Percentiles rank a stretch among this genome's conserved stretches.
Evolutionary conservation across 1,140 invertebrate species (phyloP).

Genomic region (Psilanteris sp.): DNA sequence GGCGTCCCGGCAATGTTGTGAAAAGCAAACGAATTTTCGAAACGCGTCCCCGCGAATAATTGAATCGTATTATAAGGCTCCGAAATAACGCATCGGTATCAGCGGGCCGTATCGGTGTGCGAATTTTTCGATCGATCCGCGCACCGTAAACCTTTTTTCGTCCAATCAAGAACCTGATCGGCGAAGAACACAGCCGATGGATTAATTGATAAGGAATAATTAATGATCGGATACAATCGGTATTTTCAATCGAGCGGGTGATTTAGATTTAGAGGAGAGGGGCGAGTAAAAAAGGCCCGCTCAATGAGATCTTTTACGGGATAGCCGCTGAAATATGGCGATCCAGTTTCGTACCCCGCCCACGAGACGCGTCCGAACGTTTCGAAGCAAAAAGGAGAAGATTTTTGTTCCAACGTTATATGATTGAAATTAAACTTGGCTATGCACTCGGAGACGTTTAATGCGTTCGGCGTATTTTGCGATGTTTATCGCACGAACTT

Average conservation of each 20-base stretch:
- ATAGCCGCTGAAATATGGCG: slow-evolving; percentile 68
- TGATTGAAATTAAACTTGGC: slow-evolving; percentile 25
- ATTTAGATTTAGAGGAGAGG: slow-evolving; percentile 35
- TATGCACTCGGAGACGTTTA: slow-evolving; percentile 1
- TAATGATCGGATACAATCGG: slow-evolving; percentile 55
- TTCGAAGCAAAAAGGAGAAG: neutral
- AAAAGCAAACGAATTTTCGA: slow-evolving; percentile 46
- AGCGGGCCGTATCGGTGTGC: neutral
- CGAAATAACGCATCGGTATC: slow-evolving; percentile 2
- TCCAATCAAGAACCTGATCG: slow-evolving; percentile 8
- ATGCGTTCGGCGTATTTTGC: neutral
- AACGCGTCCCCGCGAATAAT: slow-evolving; percentile 24
- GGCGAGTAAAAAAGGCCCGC: slow-evolving; percentile 26
- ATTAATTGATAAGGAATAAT: slow-evolving; percentile 54
- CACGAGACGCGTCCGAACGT: slow-evolving; percentile 63
- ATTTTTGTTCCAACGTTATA: slow-evolving; percentile 5
- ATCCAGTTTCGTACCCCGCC: slow-evolving; percentile 64
- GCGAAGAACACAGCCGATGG: slow-evolving; percentile 11
- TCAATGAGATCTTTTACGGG: slow-evolving; percentile 54
- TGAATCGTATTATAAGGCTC: slow-evolving; percentile 19
- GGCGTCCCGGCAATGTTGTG: slow-evolving; percentile 52
- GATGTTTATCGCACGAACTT: slow-evolving; percentile 25
- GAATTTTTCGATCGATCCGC: slow-evolving; percentile 1
- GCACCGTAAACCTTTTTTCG: slow-evolving; percentile 2
- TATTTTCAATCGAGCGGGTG: slow-evolving; percentile 46